Base-by-base conservation (phyloP, 2,113 vertebrate species). In the Pollachius pollachius region DNA sequence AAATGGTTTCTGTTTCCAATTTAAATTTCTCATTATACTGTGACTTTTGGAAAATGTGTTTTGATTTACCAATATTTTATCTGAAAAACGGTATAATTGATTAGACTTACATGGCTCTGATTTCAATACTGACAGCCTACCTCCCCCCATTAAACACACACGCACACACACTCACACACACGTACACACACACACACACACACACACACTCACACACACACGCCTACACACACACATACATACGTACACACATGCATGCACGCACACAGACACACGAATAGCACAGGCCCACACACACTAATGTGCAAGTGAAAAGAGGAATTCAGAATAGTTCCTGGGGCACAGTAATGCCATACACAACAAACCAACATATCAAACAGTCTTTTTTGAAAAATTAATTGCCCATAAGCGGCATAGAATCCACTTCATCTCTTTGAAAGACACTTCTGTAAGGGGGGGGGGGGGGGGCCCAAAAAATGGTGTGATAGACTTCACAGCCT, bases 1-100 rank as follows among this genome's bases (percentile, higher is more conserved):
- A 92, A 91, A 90, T 87, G 84, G 79, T 89, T 85, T 91, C 85
- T 89, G 75, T 88, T 89, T 90, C 87, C 88, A 92, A 90, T 89
- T 91, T 91, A 84, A 88, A 90, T 91, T 89, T 89, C 84, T 91
- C 90, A 91, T 90, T 91, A 92, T 92, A 90, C 87, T 91, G 90
- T 92, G 88, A 92, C 90, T 91, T 91, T 89, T 92, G 76, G 85
- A 88, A 92, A 92, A 92, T 90, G 84, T 89, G 84, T 88, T 91
- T 90, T 89, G 84, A 87, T 92, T 90, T 90, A 85, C 84, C 82
- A 90, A 89, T 86, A 91, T 89, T 89, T 88, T 86, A 89, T 87
- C 81, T 81, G 87, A 82, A 90, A 89, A 87, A 90, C 74, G 73
- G 89, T 89, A 89, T 90, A 91, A 92, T 90, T 92, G 86, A 93